Base-by-base conservation (phyloP, 23 tunicate species). In the Ascidia mentula region DNA sequence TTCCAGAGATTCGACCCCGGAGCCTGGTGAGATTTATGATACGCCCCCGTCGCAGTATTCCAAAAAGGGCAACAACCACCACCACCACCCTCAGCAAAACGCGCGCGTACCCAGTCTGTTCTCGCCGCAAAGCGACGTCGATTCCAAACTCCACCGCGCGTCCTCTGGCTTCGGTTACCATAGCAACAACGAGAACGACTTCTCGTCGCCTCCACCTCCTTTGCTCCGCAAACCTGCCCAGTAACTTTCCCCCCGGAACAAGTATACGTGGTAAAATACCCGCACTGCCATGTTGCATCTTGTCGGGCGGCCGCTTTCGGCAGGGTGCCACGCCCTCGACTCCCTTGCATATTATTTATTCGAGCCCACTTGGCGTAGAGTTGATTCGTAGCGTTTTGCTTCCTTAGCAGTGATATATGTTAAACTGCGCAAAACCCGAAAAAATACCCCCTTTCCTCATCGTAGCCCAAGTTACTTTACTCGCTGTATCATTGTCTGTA, bases 381-480 rank as follows among this genome's bases (percentile, higher is more conserved):
- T 45, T 17, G 18, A 33, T 76, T 76, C 76, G 83, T 70, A 12
- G 53, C 15, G 53, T 85, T 85, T 85, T 85, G 78, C 73, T 37
- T 78, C 34, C 24, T 17, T 18, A 42, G 89, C 89, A 85, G 89
- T 85, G 89, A 22, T 72, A 85, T 85, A 78, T 17, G 84, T 85
- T 85, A 85, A 77, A 79, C 89, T 85, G 89, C 73, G 89, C 84
- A 79, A 85, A 85, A 79, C 82, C n/a, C 84, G 28, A 6, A 20
- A 20, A 80, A 65, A 65, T 9, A 42, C 12, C 12, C 12, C 15
- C 12, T 15, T 9, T 42, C 12, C 12, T 15, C 53, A 9, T 42
- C 53, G 12, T 42, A 9, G 12, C 53, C 53, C 53, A 15, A 12
- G 15, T 42, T 42, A 42, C 15, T 42, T 9, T 12, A 9, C 53